phyloP scores from a whole-genome alignment of 2,797 vertebrate genomes.

The Gymnodraco acuticeps region DNA sequence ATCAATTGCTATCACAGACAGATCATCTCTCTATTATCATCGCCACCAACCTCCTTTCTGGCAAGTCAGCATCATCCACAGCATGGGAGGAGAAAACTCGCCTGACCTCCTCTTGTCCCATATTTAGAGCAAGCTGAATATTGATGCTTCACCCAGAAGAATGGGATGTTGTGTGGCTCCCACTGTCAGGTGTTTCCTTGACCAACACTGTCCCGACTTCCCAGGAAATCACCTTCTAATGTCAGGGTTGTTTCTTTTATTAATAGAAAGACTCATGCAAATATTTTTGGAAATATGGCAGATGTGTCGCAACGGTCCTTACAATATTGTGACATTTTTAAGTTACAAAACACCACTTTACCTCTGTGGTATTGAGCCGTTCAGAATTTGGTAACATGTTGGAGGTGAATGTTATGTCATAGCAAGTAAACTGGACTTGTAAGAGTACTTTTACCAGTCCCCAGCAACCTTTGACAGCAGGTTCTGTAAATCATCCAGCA shows the following conservation, averaged over 20 bases:
- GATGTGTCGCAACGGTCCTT: background rate
- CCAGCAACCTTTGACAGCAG: background rate
- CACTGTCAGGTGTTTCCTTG: slow-evolving; percentile 65
- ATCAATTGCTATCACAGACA: slow-evolving; percentile 36
- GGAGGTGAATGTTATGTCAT: background rate
- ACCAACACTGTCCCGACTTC: slow-evolving; percentile 1
- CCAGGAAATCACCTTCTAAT: slow-evolving; percentile 17
- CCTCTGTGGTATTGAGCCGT: no score
- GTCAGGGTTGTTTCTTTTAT: background rate
- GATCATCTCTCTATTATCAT: slow-evolving; percentile 5
- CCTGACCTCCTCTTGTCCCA: slow-evolving; percentile 70
- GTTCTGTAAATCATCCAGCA: background rate
- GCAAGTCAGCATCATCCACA: slow-evolving; percentile 64
- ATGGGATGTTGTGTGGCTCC: slow-evolving; percentile 59
- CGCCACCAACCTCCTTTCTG: slow-evolving; percentile 46
- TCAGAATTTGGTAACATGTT: background rate
- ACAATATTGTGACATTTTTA: background rate
- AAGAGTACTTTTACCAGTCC: background rate
- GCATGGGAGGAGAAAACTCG: slow-evolving; percentile 50
- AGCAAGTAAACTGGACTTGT: background rate
- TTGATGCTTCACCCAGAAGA: slow-evolving; percentile 62
- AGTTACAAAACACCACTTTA: background rate
- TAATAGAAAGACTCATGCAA: background rate
- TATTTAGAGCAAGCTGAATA: slow-evolving; percentile 71
- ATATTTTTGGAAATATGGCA: slow-evolving; percentile 1